Evolutionary conservation across 2,888 invertebrate species (phyloP).

Genomic region (Cistogaster globosa): DNA sequence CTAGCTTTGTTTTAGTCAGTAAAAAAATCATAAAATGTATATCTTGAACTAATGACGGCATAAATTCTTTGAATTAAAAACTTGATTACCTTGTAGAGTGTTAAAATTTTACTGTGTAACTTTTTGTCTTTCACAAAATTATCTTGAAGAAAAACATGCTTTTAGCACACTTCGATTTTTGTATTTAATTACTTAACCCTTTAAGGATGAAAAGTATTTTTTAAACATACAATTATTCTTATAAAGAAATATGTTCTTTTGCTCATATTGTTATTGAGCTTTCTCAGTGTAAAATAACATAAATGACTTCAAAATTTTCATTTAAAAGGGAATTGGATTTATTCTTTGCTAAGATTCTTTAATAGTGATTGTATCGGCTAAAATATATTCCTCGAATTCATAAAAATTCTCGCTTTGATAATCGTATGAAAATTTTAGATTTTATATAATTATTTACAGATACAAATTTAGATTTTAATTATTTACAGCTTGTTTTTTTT

Average conservation of each 20-base stretch:
- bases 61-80: conserved; percentile 51
- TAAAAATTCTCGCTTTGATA: too few relatives aligned
- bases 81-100: not conserved
- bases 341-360: too few relatives aligned
- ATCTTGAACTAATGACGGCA: conserved; percentile 41
- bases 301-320: too few relatives aligned
- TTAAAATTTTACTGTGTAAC: not conserved
- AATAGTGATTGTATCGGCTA: too few relatives aligned
- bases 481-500: too few relatives aligned
- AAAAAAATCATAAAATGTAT: conserved; percentile 30
- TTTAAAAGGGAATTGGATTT: too few relatives aligned
- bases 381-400: too few relatives aligned
- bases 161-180: not conserved
- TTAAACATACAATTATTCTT: not conserved
- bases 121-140: not conserved
- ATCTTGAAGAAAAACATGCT: not conserved
- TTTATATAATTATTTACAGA: too few relatives aligned
- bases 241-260: not conserved
- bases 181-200: conserved; percentile 9
- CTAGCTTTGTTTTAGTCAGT: conserved; percentile 19
- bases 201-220: not conserved
- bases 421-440: too few relatives aligned
- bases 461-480: too few relatives aligned
- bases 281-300: too few relatives aligned
- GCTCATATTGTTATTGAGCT: too few relatives aligned